Evolutionary conservation across 1,140 invertebrate genomes (phyloP).

Genomic region (Cotesia chilonis): DNA sequence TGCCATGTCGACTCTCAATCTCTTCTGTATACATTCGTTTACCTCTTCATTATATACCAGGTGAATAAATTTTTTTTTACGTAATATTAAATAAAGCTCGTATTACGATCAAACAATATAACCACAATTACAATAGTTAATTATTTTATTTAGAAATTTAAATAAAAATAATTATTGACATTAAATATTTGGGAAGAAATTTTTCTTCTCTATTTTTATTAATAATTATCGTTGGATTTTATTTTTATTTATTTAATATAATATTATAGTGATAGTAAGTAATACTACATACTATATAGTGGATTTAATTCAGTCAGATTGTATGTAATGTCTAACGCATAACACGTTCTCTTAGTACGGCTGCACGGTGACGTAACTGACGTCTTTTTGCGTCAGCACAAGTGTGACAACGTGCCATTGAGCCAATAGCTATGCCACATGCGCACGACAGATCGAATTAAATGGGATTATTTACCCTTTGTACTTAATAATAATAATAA

Average conservation of each 20-base stretch:
- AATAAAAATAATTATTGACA: too few relatives aligned
- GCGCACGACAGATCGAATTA: background rate
- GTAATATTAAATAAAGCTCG: too few relatives aligned
- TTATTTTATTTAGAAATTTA: background rate
- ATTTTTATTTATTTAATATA: too few relatives aligned
- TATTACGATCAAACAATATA: background rate
- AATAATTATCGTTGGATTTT: too few relatives aligned
- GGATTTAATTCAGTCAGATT: background rate
- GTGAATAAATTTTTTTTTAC: background rate
- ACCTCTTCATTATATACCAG: constrained; percentile 22
- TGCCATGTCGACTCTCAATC: constrained; percentile 37
- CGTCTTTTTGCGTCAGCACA: constrained; percentile 34
- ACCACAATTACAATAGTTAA: background rate
- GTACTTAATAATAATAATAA: background rate
- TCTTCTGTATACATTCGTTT: constrained; percentile 26
- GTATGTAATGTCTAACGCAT: constrained; percentile 27
- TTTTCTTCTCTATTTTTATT: too few relatives aligned
- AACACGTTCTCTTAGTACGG: constrained; percentile 21
- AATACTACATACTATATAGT: background rate
- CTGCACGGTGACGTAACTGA: constrained; percentile 30
- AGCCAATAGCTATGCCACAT: constrained; percentile 9
- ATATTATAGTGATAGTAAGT: background rate
- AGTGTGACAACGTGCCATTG: constrained; percentile 11
- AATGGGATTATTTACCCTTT: constrained; percentile 2
- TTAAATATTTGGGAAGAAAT: too few relatives aligned